Conservation (phyloP, 2,113 vertebrate genomes). For the Sitta europaea region DNA sequence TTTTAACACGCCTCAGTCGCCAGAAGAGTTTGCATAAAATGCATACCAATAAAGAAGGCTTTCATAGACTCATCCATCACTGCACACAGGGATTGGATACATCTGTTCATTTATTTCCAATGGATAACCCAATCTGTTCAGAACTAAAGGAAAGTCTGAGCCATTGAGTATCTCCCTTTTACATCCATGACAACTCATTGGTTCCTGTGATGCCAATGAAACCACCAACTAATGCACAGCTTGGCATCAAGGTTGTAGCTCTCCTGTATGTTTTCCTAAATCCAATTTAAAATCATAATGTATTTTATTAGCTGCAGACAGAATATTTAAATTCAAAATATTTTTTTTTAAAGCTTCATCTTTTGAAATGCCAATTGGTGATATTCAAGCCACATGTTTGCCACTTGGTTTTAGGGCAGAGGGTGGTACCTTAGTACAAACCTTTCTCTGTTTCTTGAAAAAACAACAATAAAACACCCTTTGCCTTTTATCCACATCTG, state of each 20-base stretch:
- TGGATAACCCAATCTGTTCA: neutral
- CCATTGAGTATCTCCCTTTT: neutral
- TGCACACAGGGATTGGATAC: neutral
- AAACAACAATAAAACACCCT: conserved; percentile 85
- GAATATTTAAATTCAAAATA: conserved; percentile 75
- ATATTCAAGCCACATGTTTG: conserved; percentile 74
- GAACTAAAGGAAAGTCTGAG: neutral
- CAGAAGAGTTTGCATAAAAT: conserved; percentile 21
- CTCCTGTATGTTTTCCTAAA: conserved; percentile 64
- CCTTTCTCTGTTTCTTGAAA: conserved; percentile 80
- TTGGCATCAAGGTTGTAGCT: conserved; percentile 35
- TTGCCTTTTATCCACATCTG: conserved; percentile 87
- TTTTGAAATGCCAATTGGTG: conserved; percentile 65
- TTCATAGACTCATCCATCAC: conserved; percentile 31
- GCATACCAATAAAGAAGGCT: conserved; percentile 15
- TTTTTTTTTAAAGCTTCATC: conserved; percentile 59
- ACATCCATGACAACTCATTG: neutral
- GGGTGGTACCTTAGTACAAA: conserved; percentile 72
- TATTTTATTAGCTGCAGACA: conserved; percentile 74
- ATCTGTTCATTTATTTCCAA: neutral
- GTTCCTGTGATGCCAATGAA: neutral
- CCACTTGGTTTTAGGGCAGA: conserved; percentile 66
- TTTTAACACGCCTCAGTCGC: neutral
- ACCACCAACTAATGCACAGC: conserved; percentile 23
- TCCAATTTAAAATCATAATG: conserved; percentile 58